phyloP scores from a whole-genome alignment of 2,888 invertebrate genomes.

The Stratiomys singularior region DNA sequence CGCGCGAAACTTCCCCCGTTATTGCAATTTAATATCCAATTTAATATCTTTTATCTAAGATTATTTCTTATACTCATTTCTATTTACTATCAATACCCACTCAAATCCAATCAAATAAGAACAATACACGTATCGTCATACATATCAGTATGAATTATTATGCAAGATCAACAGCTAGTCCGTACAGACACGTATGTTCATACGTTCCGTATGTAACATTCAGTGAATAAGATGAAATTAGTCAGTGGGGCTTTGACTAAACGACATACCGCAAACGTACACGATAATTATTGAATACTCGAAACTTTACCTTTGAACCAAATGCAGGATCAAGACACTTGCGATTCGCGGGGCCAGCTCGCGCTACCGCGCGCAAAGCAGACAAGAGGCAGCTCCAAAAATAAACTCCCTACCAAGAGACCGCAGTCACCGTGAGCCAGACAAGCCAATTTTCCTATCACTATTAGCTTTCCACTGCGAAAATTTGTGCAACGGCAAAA shows the following conservation, averaged over 20 bases:
- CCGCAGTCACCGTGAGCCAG: neutral
- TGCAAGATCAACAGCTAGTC: constrained; percentile 15
- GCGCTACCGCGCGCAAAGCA: constrained; percentile 7
- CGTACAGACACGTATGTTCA: neutral
- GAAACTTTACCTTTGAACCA: constrained; percentile 13
- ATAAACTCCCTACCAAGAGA: constrained; percentile 19
- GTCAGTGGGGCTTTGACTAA: neutral
- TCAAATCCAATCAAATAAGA: neutral
- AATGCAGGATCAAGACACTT: constrained; percentile 7
- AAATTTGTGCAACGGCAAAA: neutral
- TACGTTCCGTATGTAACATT: no score
- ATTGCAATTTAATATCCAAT: no score
- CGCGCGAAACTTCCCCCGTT: no score
- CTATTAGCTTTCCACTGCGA: neutral
- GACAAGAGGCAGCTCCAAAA: constrained; percentile 34
- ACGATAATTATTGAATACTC: neutral
- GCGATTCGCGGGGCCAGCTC: neutral
- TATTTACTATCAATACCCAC: no score
- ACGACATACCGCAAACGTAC: neutral
- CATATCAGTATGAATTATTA: no score
- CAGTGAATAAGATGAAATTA: constrained; percentile 2
- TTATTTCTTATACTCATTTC: no score
- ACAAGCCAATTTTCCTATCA: neutral
- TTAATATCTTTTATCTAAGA: no score
- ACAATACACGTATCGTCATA: neutral